Conservation (phyloP, 1,140 invertebrate genomes). For the Apolygus lucorum region DNA sequence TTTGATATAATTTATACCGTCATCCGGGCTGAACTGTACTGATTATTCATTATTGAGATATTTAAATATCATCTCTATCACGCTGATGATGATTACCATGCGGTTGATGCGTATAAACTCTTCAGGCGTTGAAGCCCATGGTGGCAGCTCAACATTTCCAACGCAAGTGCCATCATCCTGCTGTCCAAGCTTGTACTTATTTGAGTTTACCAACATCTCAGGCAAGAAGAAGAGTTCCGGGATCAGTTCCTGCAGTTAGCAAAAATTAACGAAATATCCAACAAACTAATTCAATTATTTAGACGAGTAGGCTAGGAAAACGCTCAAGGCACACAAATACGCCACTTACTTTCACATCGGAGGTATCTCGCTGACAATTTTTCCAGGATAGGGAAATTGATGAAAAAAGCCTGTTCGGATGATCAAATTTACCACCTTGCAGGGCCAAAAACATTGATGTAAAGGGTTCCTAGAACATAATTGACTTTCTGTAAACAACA, state of each 20-base stretch:
- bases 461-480: constrained; percentile 77
- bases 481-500: too few species aligned
- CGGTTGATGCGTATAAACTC: constrained; percentile 96
- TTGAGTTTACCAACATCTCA: constrained; percentile 96
- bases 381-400: constrained; percentile 93
- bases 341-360: constrained; percentile 83
- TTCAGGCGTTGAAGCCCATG: constrained; percentile 93
- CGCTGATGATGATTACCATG: constrained; percentile 76
- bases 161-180: constrained; percentile 77
- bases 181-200: constrained; percentile 75
- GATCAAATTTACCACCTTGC: constrained; percentile 98
- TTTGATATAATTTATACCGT: too few species aligned
- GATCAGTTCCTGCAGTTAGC: constrained; percentile 72
- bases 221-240: constrained; percentile 98
- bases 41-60: too few species aligned
- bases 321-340: too few species aligned
- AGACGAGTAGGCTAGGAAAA: background rate
- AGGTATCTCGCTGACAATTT: constrained; percentile 95
- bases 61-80: too few species aligned
- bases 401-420: constrained; percentile 92
- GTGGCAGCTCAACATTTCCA: constrained; percentile 82
- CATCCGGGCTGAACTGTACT: too few species aligned
- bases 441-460: constrained; percentile 96
- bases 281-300: constrained; percentile 17
- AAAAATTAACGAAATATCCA: constrained; percentile 26